Percentiles rank a stretch among this genome's conserved stretches.
Evolutionary conservation across 2,113 vertebrate species (phyloP).

Genomic region (Aptenodytes forsteri): DNA sequence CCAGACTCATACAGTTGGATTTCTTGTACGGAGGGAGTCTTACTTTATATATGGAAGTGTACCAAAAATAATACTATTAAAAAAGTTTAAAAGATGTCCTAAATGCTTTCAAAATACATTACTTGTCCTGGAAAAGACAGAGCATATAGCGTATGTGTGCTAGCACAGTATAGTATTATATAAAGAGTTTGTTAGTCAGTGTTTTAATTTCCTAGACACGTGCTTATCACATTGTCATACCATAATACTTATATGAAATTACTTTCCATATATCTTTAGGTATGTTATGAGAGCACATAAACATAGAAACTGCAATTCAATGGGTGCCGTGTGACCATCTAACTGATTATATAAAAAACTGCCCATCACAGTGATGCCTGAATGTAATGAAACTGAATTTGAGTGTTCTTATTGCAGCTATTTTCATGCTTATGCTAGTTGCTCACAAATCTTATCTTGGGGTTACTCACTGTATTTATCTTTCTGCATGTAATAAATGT

Average conservation of each 20-base stretch:
- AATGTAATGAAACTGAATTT: background rate
- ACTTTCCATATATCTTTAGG: background rate
- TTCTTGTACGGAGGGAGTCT: background rate
- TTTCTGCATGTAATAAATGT: background rate
- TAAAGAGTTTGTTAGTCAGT: background rate
- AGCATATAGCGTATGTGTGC: background rate
- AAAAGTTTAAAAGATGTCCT: constrained; percentile 35
- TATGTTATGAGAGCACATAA: background rate
- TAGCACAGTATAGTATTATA: background rate
- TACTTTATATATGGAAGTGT: constrained; percentile 6
- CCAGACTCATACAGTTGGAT: constrained; percentile 12
- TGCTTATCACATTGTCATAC: background rate
- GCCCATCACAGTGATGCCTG: background rate
- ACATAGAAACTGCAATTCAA: background rate
- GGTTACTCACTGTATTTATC: background rate
- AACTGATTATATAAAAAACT: background rate
- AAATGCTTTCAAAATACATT: constrained; percentile 17
- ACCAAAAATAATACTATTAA: constrained; percentile 37
- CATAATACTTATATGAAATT: background rate
- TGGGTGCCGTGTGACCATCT: background rate
- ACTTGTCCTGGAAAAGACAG: background rate
- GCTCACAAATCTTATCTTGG: background rate
- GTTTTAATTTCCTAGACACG: background rate
- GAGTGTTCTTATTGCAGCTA: background rate
- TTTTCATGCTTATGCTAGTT: background rate